Base-by-base conservation (phyloP, 1,140 invertebrate genomes). In the Paralvinella palmiformis region DNA sequence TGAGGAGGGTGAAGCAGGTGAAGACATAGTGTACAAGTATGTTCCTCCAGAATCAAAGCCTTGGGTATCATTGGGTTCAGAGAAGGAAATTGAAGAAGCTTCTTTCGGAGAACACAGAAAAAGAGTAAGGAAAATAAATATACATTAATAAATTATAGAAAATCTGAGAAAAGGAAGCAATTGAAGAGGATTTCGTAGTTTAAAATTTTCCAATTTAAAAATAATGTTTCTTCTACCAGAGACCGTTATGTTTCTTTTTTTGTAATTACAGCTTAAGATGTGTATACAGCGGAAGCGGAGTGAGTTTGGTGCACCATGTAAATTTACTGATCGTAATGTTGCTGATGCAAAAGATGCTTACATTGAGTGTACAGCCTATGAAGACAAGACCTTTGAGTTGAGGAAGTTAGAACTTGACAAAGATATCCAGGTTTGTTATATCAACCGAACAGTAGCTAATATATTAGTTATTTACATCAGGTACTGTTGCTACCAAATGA, bases 41-140 rank as follows among this genome's bases (percentile, higher is more conserved):
- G 66, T 76, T 1, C 79, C 80, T 27, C 79, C 78, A 4, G 73
- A 71, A 50, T 60, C 76, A 5, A 81, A 81, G 65, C 70, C 72
- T 0, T 81, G 79, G 79, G 68, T 78, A 2, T 76, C 74, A 13
- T 69, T 68, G 7, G 80, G 80, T 22, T 80, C 78, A 66, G 78
- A 81, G 66, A 77, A 75, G 59, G 77, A 80, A 63, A 75, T 81
- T 7, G 59, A 72, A 6, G 76, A 80, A 29, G 72, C 74, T 59
- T 72, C 66, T 52, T 71, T 79, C 10, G 45, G 56, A 13, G 71
- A 76, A 59, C 73, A 65, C n/a, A 71, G 79, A 63, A 61, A 65
- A 63, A 69, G 24, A 7, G n/a, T n/a, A n/a, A n/a, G n/a, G n/a
- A n/a, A n/a, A n/a, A n/a, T n/a, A n/a, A n/a, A n/a, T n/a, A n/a